A percentile compares a stretch with the other conserved stretches of the same genome.
Conservation (phyloP, 1,140 invertebrate species). For the Eciton burchellii region DNA sequence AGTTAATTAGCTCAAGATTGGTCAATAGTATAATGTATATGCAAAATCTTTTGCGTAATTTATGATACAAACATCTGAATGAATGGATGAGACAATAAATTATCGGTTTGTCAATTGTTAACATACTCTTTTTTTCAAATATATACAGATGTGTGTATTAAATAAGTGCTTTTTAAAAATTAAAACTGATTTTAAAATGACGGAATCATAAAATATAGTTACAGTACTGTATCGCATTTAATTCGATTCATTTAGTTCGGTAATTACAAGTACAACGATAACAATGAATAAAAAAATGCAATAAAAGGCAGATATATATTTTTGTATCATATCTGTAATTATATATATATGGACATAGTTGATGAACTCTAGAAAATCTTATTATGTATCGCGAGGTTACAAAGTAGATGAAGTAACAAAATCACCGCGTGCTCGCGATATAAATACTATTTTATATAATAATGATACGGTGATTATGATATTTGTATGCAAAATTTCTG, state of each 20-base stretch:
- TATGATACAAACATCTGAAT: constrained; percentile 37
- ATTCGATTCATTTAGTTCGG: not conserved
- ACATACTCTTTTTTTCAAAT: constrained; percentile 11
- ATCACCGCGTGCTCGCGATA: constrained; percentile 33
- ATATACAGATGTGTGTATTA: constrained; percentile 19
- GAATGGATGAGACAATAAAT: constrained; percentile 37
- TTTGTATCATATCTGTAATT: constrained; percentile 3
- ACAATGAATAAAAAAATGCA: constrained; percentile 36
- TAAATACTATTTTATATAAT: constrained; percentile 30
- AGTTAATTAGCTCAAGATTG: constrained; percentile 57
- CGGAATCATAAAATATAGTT: constrained; percentile 22
- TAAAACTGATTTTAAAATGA: constrained; percentile 6
- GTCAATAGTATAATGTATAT: constrained; percentile 62
- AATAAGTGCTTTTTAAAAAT: not conserved
- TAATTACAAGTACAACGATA: constrained; percentile 40
- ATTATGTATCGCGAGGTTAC: constrained; percentile 16
- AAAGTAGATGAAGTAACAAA: constrained; percentile 44
- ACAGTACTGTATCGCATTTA: constrained; percentile 33
- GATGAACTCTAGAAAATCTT: constrained; percentile 37
- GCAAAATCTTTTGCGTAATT: constrained; percentile 61
- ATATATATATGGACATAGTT: constrained; percentile 21
- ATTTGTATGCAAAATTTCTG: not conserved
- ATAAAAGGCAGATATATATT: constrained; percentile 20
- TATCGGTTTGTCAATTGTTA: constrained; percentile 19
- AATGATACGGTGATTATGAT: constrained; percentile 18